These are phyloP conservation scores for Bovichtus variegatus DNA, from an alignment of 2,797 vertebrate species.

Conservation along the genomic window DNA sequence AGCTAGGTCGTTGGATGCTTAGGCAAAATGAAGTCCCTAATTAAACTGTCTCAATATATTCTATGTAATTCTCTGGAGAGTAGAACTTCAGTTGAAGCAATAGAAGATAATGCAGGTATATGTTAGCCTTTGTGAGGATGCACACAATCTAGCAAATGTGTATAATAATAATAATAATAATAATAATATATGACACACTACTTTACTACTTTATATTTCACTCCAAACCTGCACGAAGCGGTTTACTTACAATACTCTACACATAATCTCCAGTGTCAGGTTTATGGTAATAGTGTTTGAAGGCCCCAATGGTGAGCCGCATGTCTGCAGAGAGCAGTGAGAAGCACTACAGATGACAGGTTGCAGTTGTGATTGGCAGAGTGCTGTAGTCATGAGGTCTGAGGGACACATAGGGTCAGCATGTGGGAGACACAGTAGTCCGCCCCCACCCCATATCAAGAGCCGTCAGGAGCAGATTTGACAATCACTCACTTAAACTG, in stretches of 20 bases:
- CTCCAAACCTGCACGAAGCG: background rate
- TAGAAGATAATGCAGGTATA: constrained; percentile 4
- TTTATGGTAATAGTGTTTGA: constrained; percentile 37
- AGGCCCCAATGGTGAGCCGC: constrained; percentile 39
- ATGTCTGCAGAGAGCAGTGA: constrained; percentile 49
- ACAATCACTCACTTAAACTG: constrained; percentile 22
- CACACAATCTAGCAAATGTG: background rate
- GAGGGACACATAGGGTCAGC: constrained; percentile 63
- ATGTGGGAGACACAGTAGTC: constrained; percentile 52
- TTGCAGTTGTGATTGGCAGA: constrained; percentile 73
- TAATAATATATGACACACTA: no score
- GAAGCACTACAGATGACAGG: constrained; percentile 69
- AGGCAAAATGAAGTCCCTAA: constrained; percentile 45
- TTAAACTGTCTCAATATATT: constrained; percentile 43
- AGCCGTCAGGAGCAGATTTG: constrained; percentile 24
- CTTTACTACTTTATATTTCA: background rate
- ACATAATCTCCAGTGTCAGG: background rate
- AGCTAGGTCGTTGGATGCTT: constrained; percentile 15
- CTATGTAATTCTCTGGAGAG: constrained; percentile 16
- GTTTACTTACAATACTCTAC: constrained; percentile 20
- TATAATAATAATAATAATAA: constrained; percentile 1
- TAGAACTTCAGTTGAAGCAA: constrained; percentile 2
- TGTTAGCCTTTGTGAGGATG: background rate
- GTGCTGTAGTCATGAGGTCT: constrained; percentile 75
- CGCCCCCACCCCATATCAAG: constrained; percentile 11